These are phyloP conservation scores for Chrysopilus asiliformis DNA, from an alignment of 2,888 invertebrate genomes.

Conservation along the genomic window DNA sequence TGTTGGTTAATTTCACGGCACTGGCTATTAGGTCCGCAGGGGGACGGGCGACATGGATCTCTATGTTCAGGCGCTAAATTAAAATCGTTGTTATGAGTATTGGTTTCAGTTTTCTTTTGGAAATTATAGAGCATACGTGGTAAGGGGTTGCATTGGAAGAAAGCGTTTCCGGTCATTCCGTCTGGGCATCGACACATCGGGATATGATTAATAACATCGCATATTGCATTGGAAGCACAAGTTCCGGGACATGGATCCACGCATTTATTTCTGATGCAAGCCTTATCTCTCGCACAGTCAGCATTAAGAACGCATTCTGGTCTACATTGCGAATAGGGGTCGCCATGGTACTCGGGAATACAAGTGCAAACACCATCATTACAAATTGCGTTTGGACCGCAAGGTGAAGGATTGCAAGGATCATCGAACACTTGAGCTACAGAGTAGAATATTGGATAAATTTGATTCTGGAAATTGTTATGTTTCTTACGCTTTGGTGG, in stretches of 20 bases:
- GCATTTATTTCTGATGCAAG: constrained; percentile 62
- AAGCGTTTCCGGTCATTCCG: constrained; percentile 63
- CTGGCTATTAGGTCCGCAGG: constrained; percentile 60
- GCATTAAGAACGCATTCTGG: constrained; percentile 68
- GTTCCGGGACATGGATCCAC: constrained; percentile 64
- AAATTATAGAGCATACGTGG: constrained; percentile 23
- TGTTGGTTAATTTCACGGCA: constrained; percentile 50
- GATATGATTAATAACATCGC: constrained; percentile 62
- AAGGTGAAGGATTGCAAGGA: constrained; percentile 63
- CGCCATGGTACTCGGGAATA: constrained; percentile 53
- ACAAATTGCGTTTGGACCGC: constrained; percentile 61
- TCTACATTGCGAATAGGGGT: constrained; percentile 62
- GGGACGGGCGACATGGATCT: constrained; percentile 47
- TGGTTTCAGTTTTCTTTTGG: constrained; percentile 1
- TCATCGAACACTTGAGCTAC: constrained; percentile 30
- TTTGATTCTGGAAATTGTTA: neutral
- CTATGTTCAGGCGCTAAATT: constrained; percentile 23
- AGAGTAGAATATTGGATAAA: neutral
- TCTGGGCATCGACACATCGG: constrained; percentile 60
- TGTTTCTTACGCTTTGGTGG: constrained; percentile 25
- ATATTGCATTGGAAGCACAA: constrained; percentile 62
- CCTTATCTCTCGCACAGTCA: constrained; percentile 55
- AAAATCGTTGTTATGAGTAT: neutral
- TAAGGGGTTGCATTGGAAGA: constrained; percentile 39
- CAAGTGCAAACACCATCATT: constrained; percentile 51